These are phyloP conservation scores for Rhodinocichla rosea DNA, from an alignment of 2,113 vertebrate genomes.

Conservation along the genomic window DNA sequence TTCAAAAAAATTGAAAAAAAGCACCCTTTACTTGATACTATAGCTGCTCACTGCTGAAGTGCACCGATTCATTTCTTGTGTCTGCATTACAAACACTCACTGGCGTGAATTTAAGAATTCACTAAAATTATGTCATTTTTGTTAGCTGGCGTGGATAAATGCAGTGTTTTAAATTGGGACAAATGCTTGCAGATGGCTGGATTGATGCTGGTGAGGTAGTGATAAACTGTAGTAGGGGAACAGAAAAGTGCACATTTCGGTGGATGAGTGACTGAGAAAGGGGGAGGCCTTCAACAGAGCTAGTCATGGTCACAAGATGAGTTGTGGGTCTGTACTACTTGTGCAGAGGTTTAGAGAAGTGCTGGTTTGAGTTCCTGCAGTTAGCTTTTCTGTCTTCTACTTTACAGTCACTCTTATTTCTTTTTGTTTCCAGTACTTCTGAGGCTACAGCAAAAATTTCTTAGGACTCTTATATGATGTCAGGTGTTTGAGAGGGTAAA, in stretches of 20 bases:
- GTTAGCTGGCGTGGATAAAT: neutral
- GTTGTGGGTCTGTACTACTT: neutral
- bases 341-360: rapidly evolving
- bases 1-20: neutral
- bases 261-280: neutral
- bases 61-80: neutral
- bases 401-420: neutral
- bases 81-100: neutral
- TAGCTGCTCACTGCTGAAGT: neutral
- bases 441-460: neutral
- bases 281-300: neutral
- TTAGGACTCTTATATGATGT: neutral
- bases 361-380: neutral
- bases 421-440: neutral
- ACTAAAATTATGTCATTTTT: neutral
- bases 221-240: neutral
- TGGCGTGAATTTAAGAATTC: neutral
- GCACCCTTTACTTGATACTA: neutral
- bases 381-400: neutral
- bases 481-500: neutral
- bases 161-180: neutral
- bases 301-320: neutral
- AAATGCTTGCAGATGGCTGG: neutral
- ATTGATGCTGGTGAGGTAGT: neutral
- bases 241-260: neutral